phyloP scores from a whole-genome alignment of 2,113 vertebrate genomes.

The Tonatia bakeri region DNA sequence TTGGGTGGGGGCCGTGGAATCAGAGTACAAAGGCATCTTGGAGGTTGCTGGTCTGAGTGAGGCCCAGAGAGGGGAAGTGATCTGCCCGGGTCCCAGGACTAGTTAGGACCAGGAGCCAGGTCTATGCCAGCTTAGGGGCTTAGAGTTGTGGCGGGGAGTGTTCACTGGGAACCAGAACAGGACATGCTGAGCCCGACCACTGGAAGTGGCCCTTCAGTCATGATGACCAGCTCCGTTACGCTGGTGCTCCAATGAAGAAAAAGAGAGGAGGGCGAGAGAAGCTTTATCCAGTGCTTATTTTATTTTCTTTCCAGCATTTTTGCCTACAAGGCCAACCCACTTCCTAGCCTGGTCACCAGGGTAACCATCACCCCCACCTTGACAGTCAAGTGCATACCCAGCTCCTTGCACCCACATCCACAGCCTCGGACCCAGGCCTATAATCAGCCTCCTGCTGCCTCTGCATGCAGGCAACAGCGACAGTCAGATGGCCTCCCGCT shows the following conservation, averaged over 20 bases:
- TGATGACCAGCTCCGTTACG: neutral
- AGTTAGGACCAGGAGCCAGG: neutral
- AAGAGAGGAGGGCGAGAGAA: neutral
- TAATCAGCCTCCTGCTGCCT: conserved; percentile 62
- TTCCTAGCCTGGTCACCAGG: conserved; percentile 68
- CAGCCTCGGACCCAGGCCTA: conserved; percentile 45
- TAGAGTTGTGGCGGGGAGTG: neutral
- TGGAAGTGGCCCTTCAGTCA: neutral
- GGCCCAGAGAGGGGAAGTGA: neutral
- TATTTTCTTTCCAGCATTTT: conserved; percentile 32
- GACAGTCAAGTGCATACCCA: conserved; percentile 37
- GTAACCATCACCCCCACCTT: conserved; percentile 72
- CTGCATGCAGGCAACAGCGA: conserved; percentile 7
- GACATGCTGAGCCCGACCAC: neutral
- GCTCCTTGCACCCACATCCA: conserved; percentile 63
- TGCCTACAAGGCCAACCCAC: conserved; percentile 63
- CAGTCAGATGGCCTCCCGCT: neutral
- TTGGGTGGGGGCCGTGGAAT: neutral
- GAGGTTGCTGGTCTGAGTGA: neutral
- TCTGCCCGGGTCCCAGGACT: neutral
- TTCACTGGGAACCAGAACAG: neutral
- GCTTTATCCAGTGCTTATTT: neutral
- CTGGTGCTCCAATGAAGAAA: neutral
- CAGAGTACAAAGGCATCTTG: neutral
- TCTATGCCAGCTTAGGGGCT: neutral